A percentile compares a stretch with the other conserved stretches of the same genome.
Conservation (phyloP, 2,797 vertebrate species). For the Urophycis tenuis region DNA sequence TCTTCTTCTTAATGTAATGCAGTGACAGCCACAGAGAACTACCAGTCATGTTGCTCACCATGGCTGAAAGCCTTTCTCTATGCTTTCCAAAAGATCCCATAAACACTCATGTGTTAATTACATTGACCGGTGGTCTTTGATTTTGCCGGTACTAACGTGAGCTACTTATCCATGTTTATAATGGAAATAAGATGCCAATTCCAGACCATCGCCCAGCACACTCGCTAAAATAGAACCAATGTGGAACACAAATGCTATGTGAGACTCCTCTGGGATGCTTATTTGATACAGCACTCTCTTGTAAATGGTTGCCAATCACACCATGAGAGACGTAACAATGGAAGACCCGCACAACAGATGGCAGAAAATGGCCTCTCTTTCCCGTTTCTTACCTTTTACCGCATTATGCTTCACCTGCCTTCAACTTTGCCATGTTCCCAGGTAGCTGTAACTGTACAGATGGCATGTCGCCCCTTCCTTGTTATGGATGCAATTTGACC, state of each 20-base stretch:
- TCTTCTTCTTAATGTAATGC: too few relatives aligned
- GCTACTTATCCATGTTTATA: background rate
- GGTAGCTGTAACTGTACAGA: conserved; percentile 48
- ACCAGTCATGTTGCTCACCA: background rate
- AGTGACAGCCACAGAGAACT: background rate
- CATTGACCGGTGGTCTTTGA: background rate
- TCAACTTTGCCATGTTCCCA: conserved; percentile 35
- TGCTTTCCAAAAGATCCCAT: background rate
- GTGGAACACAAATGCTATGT: background rate
- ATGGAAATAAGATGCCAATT: background rate
- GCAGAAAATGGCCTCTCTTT: background rate
- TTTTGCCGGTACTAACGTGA: background rate
- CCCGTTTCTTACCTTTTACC: conserved; percentile 30
- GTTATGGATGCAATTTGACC: background rate
- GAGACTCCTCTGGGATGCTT: background rate
- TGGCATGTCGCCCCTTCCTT: conserved; percentile 32
- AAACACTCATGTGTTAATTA: background rate
- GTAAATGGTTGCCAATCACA: background rate
- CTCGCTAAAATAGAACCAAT: background rate
- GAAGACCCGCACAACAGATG: background rate
- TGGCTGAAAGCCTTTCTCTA: background rate
- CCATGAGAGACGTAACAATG: background rate
- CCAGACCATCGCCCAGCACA: background rate
- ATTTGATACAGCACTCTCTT: background rate
- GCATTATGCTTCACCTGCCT: conserved; percentile 24